phyloP scores from a whole-genome alignment of 2,888 invertebrate species.

The Sarcophaga carnaria region DNA sequence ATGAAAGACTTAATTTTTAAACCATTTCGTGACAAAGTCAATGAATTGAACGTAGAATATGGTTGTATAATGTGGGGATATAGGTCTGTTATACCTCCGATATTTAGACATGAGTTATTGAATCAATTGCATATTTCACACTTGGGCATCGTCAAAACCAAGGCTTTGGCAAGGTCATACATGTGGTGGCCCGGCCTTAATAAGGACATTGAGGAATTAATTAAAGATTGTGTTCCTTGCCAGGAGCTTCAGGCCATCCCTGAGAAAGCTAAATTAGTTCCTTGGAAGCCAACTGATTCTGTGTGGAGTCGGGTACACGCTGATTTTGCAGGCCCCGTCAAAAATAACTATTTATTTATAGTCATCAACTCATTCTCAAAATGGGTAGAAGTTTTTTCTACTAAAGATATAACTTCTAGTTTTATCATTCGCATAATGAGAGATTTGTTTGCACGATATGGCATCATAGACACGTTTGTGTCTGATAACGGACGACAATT shows the following conservation, averaged over 20 bases:
- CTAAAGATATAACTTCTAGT: constrained; percentile 38
- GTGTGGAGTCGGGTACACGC: constrained; percentile 39
- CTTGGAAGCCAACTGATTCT: constrained; percentile 40
- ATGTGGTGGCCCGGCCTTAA: constrained; percentile 43
- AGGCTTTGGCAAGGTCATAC: constrained; percentile 38
- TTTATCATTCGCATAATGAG: constrained; percentile 28
- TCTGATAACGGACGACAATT: constrained; percentile 47
- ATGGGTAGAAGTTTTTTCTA: constrained; percentile 33
- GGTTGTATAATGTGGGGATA: constrained; percentile 23
- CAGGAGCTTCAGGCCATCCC: constrained; percentile 33
- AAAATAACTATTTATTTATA: constrained; percentile 36
- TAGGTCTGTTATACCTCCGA: constrained; percentile 35
- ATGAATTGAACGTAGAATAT: neutral
- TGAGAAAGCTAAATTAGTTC: constrained; percentile 30
- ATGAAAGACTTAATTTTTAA: neutral
- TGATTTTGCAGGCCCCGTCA: constrained; percentile 44
- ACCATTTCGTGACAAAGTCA: neutral
- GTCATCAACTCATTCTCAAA: neutral
- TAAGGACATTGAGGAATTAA: constrained; percentile 29
- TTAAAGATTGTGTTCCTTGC: constrained; percentile 23
- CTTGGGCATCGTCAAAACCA: constrained; percentile 27
- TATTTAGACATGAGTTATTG: constrained; percentile 33
- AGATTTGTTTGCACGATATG: constrained; percentile 43
- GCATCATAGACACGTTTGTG: constrained; percentile 28
- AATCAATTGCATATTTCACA: constrained; percentile 34